Conservation (phyloP, 2,113 vertebrate genomes). For the Callithrix jacchus region DNA sequence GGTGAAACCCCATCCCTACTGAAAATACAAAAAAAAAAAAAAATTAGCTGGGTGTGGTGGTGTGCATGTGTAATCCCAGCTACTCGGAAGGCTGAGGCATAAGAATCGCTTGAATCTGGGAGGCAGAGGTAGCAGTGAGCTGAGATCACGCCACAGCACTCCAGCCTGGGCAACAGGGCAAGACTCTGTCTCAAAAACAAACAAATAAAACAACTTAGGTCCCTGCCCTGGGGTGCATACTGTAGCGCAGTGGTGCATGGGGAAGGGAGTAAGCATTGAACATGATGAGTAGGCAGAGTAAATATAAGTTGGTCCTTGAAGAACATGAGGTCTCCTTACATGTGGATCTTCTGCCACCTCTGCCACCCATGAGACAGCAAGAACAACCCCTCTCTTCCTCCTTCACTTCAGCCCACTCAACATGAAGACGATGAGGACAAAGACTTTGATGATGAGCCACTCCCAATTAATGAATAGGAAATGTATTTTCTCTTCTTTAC, state of each 20-base stretch:
- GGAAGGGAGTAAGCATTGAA: not conserved
- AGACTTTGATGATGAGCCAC: not conserved
- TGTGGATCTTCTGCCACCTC: not conserved
- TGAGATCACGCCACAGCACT: too few species aligned
- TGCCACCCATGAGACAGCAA: not conserved
- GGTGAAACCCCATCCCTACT: too few species aligned
- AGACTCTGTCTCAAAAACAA: too few species aligned
- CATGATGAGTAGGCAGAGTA: not conserved
- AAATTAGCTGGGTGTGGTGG: too few species aligned
- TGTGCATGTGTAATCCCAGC: too few species aligned
- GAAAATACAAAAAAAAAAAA: too few species aligned
- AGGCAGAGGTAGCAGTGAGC: too few species aligned
- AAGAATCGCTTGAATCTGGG: too few species aligned
- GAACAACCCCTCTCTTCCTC: not conserved
- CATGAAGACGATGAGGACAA: not conserved
- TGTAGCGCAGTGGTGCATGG: not conserved
- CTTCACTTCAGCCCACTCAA: not conserved
- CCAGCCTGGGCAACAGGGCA: too few species aligned
- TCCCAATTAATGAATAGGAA: not conserved
- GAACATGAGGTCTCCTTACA: not conserved
- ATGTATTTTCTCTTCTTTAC: not conserved
- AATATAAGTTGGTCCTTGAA: not conserved
- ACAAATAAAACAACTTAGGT: not conserved
- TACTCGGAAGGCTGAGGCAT: too few species aligned
- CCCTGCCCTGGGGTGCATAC: not conserved